A percentile compares a stretch with the other conserved stretches of the same genome.
Conservation (phyloP, 37 sponge, comb jelly and placozoan genomes). For the Dysidea cf. avara region DNA sequence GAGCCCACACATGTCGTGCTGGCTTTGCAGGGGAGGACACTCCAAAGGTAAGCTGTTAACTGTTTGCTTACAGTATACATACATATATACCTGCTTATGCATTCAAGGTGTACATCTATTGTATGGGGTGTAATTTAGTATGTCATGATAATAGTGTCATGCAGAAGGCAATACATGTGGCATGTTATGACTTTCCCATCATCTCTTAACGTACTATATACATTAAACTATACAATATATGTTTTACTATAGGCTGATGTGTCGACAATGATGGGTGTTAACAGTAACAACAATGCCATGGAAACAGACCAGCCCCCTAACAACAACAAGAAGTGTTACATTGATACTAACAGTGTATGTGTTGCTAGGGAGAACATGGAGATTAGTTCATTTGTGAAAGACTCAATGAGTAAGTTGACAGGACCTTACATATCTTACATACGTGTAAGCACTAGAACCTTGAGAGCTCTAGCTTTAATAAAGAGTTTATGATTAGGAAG, state of each 20-base stretch:
- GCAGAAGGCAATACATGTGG: too few relatives aligned
- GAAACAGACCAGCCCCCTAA: conserved; percentile 35
- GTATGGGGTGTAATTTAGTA: too few relatives aligned
- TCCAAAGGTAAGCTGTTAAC: conserved; percentile 75
- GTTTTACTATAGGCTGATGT: conserved; percentile 64
- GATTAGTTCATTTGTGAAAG: conserved; percentile 51
- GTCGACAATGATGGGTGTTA: conserved; percentile 68
- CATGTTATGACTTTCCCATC: too few relatives aligned
- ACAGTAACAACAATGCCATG: conserved; percentile 16
- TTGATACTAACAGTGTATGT: conserved; percentile 60
- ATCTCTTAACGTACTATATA: too few relatives aligned
- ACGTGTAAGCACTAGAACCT: too few relatives aligned
- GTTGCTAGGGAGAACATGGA: conserved; percentile 69
- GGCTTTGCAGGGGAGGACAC: conserved; percentile 99
- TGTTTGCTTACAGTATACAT: not conserved
- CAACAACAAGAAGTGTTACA: conserved; percentile 72
- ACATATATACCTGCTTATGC: not conserved
- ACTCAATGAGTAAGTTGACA: conserved; percentile 50
- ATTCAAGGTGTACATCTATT: not conserved
- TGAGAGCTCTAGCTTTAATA: too few relatives aligned
- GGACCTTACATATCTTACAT: too few relatives aligned
- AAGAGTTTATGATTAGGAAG: too few relatives aligned
- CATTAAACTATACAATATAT: not conserved
- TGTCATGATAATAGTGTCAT: too few relatives aligned
- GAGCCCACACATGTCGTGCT: conserved; percentile 79